These are phyloP conservation scores for Bruchidius siliquastri DNA, from an alignment of 2,888 invertebrate genomes.

Conservation along the genomic window DNA sequence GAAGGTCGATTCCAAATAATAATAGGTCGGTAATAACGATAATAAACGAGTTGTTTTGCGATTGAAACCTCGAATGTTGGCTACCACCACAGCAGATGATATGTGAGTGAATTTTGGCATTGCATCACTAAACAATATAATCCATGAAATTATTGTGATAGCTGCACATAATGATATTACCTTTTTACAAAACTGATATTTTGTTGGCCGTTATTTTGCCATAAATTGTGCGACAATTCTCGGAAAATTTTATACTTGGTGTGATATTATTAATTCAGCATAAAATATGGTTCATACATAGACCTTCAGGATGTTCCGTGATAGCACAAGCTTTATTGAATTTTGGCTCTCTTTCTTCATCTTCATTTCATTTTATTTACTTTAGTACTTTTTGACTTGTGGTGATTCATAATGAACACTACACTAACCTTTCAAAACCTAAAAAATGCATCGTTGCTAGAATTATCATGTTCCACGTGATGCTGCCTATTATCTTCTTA, in stretches of 20 bases:
- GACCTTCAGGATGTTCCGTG: no score
- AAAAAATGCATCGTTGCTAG: no score
- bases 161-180: background rate
- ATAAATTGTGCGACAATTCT: background rate
- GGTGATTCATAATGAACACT: no score
- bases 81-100: background rate
- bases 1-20: background rate
- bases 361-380: no score
- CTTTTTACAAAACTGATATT: background rate
- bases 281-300: background rate
- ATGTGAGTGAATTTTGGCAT: background rate
- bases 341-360: no score
- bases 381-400: no score
- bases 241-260: background rate
- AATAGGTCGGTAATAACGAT: background rate
- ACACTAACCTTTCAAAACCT: no score
- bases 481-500: no score
- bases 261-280: background rate
- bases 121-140: background rate
- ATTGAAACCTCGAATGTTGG: background rate
- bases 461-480: no score
- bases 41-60: background rate
- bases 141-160: background rate
- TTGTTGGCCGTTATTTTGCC: background rate
- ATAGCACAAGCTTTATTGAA: no score